A percentile compares a stretch with the other conserved stretches of the same genome.
Conservation (phyloP, 2,113 vertebrate genomes). For the Collichthys lucidus region DNA sequence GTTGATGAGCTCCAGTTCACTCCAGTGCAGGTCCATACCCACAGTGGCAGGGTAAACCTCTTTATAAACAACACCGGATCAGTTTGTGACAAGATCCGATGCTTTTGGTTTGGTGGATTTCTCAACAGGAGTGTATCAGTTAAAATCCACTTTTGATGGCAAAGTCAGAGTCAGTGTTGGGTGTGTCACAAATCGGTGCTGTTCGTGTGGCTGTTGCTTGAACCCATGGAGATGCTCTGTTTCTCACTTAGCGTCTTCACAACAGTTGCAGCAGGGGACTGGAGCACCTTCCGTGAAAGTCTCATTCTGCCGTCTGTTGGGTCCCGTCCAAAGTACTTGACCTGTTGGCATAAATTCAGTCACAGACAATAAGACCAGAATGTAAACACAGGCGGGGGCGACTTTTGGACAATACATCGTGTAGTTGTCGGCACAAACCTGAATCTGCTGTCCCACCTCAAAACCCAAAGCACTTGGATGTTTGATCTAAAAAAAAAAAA, state of each 20-base stretch:
- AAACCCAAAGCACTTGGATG: conserved; percentile 95
- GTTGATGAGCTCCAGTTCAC: not conserved
- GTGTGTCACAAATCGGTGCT: conserved; percentile 59
- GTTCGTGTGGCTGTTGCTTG: conserved; percentile 20
- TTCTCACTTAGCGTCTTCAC: conserved; percentile 91
- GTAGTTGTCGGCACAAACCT: conserved; percentile 83
- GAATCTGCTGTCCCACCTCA: conserved; percentile 96
- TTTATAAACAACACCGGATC: not conserved
- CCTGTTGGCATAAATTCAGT: conserved; percentile 81
- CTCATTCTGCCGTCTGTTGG: conserved; percentile 98
- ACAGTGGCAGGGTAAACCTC: not conserved
- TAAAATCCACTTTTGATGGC: conserved; percentile 1
- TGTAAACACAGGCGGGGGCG: not conserved
- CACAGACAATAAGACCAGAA: conserved; percentile 7
- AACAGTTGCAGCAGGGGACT: conserved; percentile 85
- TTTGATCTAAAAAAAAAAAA: conserved; percentile 92
- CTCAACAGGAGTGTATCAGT: not conserved
- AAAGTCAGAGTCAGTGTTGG: not conserved
- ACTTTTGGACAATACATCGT: not conserved
- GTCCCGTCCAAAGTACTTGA: conserved; percentile 98
- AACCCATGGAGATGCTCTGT: conserved; percentile 89
- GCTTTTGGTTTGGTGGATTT: conserved; percentile 9
- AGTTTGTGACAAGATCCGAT: conserved; percentile 19
- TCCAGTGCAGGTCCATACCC: not conserved
- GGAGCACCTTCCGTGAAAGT: conserved; percentile 95